Evolutionary conservation across 2,113 vertebrate species (phyloP).

Genomic region (Piaya cayana): DNA sequence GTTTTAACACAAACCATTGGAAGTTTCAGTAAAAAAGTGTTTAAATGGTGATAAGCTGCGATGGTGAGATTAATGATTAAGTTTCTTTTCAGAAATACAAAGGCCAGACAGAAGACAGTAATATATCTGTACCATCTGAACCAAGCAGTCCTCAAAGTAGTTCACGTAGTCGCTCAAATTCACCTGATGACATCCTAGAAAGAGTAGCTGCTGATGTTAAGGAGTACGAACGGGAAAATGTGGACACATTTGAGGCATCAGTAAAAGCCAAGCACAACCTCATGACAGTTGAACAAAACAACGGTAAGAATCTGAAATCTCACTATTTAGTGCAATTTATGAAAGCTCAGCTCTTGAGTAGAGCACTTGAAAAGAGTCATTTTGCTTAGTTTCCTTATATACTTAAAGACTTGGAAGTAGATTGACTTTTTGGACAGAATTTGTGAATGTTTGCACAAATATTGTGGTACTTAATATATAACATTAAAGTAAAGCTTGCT

Average conservation of each 20-base stretch:
- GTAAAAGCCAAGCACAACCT: conserved; percentile 98
- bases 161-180: conserved; percentile 91
- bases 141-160: conserved; percentile 97
- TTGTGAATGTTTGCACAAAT: not conserved
- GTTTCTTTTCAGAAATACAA: conserved; percentile 89
- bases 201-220: conserved; percentile 95
- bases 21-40: not conserved
- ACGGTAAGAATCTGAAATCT: conserved; percentile 78
- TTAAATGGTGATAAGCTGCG: not conserved
- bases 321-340: not conserved
- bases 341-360: not conserved
- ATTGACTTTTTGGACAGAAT: not conserved
- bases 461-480: not conserved
- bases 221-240: conserved; percentile 94
- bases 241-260: conserved; percentile 94
- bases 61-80: not conserved
- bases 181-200: conserved; percentile 94
- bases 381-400: not conserved
- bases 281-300: conserved; percentile 93
- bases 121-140: conserved; percentile 88
- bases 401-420: not conserved
- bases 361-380: not conserved
- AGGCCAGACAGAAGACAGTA: conserved; percentile 88
- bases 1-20: not conserved
- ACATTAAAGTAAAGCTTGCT: not conserved